These are phyloP conservation scores for Crocidura indochinensis DNA, from an alignment of 2,797 vertebrate species.

Conservation along the genomic window DNA sequence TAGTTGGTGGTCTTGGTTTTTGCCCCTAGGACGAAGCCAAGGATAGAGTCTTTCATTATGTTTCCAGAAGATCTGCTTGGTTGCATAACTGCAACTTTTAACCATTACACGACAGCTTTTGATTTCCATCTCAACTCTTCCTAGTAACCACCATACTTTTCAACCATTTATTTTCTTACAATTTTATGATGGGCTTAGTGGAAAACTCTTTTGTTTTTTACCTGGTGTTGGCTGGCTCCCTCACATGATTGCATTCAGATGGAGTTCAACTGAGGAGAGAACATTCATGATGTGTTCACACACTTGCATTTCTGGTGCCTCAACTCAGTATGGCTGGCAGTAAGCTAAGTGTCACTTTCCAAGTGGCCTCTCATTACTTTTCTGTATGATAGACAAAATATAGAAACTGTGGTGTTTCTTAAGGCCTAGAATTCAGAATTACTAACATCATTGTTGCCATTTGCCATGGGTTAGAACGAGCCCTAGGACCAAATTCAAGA, in stretches of 20 bases:
- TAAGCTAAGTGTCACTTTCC: neutral
- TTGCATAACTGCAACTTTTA: no score
- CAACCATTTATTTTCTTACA: slow-evolving; percentile 7
- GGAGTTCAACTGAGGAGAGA: neutral
- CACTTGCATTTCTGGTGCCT: neutral
- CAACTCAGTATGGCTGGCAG: neutral
- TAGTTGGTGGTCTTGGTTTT: no score
- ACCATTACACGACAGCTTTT: neutral
- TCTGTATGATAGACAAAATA: neutral
- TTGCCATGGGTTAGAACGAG: neutral
- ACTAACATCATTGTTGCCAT: neutral
- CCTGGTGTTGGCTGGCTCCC: neutral
- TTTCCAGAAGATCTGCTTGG: no score
- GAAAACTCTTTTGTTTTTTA: neutral
- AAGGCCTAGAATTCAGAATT: slow-evolving; percentile 7
- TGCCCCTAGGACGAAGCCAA: no score
- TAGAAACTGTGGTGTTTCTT: neutral
- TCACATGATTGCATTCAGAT: neutral
- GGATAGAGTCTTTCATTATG: no score
- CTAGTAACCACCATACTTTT: neutral
- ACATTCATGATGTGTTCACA: neutral
- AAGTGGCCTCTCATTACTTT: neutral
- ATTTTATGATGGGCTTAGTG: neutral
- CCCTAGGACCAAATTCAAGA: neutral
- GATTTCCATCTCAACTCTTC: neutral